These are phyloP conservation scores for Caenorhabditis briggsae DNA, from an alignment of 1,140 invertebrate genomes.

Conservation along the genomic window DNA sequence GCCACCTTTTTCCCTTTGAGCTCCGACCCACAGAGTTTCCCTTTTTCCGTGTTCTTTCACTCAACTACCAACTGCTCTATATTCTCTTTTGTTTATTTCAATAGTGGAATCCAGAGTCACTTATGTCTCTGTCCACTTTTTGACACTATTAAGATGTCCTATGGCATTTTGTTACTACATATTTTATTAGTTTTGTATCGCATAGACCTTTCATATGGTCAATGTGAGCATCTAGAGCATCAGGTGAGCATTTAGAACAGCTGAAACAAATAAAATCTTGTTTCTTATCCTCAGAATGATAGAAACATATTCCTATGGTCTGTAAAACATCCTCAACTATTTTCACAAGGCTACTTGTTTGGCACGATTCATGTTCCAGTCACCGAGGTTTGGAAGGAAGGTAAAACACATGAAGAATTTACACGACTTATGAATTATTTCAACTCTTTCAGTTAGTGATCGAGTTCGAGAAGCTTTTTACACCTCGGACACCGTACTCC, in stretches of 20 bases:
- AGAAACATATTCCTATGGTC: conserved; percentile 59
- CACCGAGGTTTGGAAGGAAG: conserved; percentile 58
- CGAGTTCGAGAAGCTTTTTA: conserved; percentile 60
- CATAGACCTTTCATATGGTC: neutral
- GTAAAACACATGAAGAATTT: conserved; percentile 19
- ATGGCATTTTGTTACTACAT: neutral
- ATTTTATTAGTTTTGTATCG: neutral
- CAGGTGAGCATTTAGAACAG: neutral
- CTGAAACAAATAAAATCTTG: neutral
- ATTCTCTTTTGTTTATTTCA: conserved; percentile 45
- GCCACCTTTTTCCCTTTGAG: conserved; percentile 28
- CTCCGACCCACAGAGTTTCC: neutral
- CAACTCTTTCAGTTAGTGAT: conserved; percentile 52
- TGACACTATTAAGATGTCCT: conserved; percentile 11
- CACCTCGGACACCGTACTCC: conserved; percentile 27
- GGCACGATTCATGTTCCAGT: conserved; percentile 62
- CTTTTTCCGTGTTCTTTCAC: conserved; percentile 4
- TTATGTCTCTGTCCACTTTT: neutral
- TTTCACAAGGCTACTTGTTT: conserved; percentile 56
- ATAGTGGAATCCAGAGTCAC: neutral
- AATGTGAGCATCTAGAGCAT: neutral
- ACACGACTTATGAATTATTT: neutral
- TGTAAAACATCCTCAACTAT: conserved; percentile 1
- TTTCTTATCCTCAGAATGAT: conserved; percentile 12
- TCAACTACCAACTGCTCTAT: conserved; percentile 40